Evolutionary conservation across 2,888 invertebrate genomes (phyloP), one percentile per base, ranked within the genome.

Genomic region (Tenthredo scrophulariae): DNA sequence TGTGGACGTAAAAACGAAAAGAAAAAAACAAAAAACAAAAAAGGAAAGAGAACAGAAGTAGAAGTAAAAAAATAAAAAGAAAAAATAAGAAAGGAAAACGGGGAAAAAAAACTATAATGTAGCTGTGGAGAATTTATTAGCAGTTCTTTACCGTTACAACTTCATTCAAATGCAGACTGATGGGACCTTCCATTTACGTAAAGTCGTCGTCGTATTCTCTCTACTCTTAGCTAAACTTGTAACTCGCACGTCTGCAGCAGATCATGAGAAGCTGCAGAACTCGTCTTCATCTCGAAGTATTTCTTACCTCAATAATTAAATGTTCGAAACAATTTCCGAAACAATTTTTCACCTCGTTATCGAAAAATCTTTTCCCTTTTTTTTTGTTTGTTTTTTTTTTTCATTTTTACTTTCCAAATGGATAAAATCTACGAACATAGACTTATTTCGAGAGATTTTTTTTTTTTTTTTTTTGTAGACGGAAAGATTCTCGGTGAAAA

Each of bases 151-250:
- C 58, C 80, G 80, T 80, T 80, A 80, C 62, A 80, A 80, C 80
- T 80, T 80, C 80, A 80, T 80, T 80, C 80, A 62, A 80, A 80
- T 80, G 80, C 80, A 80, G 80, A 80, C 58, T 80, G 80, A 62
- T 37, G 46, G 62, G 50, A 40, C 6, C 7, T 4, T 33, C 80
- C 80, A 80, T 80, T 80, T 80, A 80, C 62, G 80, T 62, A 40
- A 40, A 80, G 58, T 37, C 43, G 10, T 74, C 72, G n/a, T 77
- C 29, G 7, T 29, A 50, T 54, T 62, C 62, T 62, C 62, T 40
- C 37, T 40, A 6, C 15, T 37, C 37, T 1, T 6, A 26, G 62
- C 58, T 18, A 62, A 80, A 62, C 80, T 80, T 80, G 79, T 62
- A 62, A 18, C 29, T 80, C 80, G 62, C 62, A 80, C 80, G 9